phyloP scores from a whole-genome alignment of 1,140 invertebrate genomes.

The Drosophila novamexicana region DNA sequence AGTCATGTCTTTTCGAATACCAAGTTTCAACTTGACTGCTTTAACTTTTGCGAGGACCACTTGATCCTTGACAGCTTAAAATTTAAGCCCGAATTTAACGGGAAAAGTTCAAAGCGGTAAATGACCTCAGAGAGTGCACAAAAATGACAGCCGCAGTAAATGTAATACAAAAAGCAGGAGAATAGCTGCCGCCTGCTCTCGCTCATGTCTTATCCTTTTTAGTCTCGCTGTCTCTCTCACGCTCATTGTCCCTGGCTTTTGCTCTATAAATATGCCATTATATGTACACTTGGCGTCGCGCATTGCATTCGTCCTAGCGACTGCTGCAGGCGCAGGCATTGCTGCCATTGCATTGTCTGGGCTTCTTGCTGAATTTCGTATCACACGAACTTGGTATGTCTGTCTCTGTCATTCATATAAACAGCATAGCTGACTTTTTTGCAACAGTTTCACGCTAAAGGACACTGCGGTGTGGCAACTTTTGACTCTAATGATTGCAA shows the following conservation, averaged over 20 bases:
- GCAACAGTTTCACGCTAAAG: constrained; percentile 70
- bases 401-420: constrained; percentile 12
- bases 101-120: constrained; percentile 62
- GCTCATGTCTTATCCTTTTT: constrained; percentile 5
- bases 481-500: constrained; percentile 83
- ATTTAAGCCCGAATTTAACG: constrained; percentile 33
- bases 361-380: constrained; percentile 53
- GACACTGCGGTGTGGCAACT: constrained; percentile 81
- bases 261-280: constrained; percentile 80
- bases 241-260: constrained; percentile 23
- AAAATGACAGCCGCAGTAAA: constrained; percentile 52
- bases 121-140: constrained; percentile 65
- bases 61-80: constrained; percentile 25
- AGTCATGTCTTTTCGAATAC: neutral
- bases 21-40: constrained; percentile 5
- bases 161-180: constrained; percentile 22
- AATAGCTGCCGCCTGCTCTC: neutral
- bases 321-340: constrained; percentile 44
- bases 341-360: constrained; percentile 56
- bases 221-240: constrained; percentile 1
- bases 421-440: constrained; percentile 40
- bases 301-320: constrained; percentile 59
- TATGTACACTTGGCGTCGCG: constrained; percentile 66
- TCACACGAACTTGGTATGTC: constrained; percentile 29
- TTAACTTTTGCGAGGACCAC: neutral